phyloP scores from a whole-genome alignment of 2,797 vertebrate species.

The Gambusia yucatana region DNA sequence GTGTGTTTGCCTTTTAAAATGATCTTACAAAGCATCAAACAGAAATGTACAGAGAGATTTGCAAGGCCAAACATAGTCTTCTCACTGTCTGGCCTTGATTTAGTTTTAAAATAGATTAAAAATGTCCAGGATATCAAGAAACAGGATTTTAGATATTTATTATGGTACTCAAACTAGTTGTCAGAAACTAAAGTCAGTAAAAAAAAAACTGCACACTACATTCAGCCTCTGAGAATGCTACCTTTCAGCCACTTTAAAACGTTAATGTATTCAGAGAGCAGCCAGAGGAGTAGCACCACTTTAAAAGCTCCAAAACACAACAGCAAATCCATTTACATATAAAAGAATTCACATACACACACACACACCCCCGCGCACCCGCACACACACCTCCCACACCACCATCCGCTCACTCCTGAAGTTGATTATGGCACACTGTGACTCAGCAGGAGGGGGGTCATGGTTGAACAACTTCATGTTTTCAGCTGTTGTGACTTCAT shows the following conservation, averaged over 20 bases:
- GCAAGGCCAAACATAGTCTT: slow-evolving; percentile 5
- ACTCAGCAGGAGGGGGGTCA: slow-evolving; percentile 68
- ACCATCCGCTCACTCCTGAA: slow-evolving; percentile 44
- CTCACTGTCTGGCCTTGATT: background rate
- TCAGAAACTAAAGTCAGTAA: slow-evolving; percentile 6
- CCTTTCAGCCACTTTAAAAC: slow-evolving; percentile 64
- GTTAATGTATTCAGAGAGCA: slow-evolving; percentile 60
- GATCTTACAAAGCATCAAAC: slow-evolving; percentile 12
- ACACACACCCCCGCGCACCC: slow-evolving; percentile 7
- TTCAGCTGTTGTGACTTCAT: slow-evolving; percentile 54
- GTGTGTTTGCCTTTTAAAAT: background rate
- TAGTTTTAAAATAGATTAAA: background rate
- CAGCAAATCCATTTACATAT: slow-evolving; percentile 20
- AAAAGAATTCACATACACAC: slow-evolving; percentile 33
- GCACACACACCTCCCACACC: slow-evolving; percentile 46
- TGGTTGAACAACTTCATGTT: slow-evolving; percentile 54
- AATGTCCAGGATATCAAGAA: background rate
- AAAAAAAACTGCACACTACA: slow-evolving; percentile 6
- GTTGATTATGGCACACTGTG: slow-evolving; percentile 58
- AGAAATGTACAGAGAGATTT: slow-evolving; percentile 4
- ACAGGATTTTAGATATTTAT: background rate
- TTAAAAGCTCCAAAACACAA: slow-evolving; percentile 51
- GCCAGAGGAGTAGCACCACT: slow-evolving; percentile 55
- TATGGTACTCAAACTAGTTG: background rate
- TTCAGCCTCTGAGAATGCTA: slow-evolving; percentile 41